phyloP scores from a whole-genome alignment of 2,113 vertebrate species.

The Neotoma lepida region DNA sequence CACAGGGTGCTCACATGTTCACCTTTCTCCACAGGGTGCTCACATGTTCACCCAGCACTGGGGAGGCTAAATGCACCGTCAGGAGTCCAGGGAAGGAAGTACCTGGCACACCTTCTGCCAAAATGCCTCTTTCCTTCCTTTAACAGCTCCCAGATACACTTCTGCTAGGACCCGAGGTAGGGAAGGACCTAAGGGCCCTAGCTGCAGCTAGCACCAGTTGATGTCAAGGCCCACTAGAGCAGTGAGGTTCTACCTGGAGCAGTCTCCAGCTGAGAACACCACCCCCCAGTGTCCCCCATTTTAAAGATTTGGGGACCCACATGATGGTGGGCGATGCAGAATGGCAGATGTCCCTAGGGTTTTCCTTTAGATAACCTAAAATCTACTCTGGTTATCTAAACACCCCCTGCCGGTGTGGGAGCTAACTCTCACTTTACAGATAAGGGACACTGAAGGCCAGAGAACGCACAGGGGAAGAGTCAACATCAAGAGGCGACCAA shows the following conservation, averaged over 20 bases:
- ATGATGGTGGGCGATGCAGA: not conserved
- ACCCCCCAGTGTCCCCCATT: not conserved
- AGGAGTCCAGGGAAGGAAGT: not conserved
- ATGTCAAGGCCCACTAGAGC: not conserved
- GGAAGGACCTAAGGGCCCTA: not conserved
- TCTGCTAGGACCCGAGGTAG: not conserved
- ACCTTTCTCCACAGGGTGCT: not conserved
- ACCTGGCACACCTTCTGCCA: not conserved
- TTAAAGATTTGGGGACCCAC: not conserved
- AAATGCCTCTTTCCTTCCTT: not conserved
- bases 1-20: too few relatives aligned
- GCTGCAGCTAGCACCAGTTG: not conserved
- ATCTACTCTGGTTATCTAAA: not conserved
- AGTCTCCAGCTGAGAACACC: not conserved
- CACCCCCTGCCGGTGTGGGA: not conserved
- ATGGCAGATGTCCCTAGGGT: not conserved
- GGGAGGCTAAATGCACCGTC: not conserved
- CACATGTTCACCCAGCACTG: not conserved
- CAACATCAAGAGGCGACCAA: not conserved
- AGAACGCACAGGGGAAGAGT: not conserved
- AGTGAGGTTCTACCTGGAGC: not conserved
- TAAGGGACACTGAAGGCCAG: not conserved
- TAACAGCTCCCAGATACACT: not conserved
- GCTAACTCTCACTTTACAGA: slow-evolving; percentile 1
- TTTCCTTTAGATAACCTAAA: not conserved